A percentile compares a stretch with the other conserved stretches of the same genome.
These are phyloP conservation scores for Clusia tigrina DNA, from an alignment of 2,888 invertebrate species.

Conservation along the genomic window DNA sequence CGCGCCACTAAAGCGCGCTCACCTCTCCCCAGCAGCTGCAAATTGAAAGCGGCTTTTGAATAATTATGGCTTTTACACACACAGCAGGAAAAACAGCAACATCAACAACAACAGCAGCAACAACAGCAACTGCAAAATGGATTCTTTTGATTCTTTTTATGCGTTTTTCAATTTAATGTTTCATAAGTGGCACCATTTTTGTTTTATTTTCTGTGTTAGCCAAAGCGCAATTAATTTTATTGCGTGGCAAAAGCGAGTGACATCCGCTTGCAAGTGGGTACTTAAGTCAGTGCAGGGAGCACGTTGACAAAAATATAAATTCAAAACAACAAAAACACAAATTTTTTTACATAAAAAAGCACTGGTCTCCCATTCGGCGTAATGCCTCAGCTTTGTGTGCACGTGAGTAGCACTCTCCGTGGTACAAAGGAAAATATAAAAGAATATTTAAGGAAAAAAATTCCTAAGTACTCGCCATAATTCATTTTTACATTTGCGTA, in stretches of 20 bases:
- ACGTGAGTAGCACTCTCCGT: background rate
- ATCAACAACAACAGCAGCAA: too few relatives aligned
- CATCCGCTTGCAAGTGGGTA: constrained; percentile 29
- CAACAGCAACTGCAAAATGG: constrained; percentile 17
- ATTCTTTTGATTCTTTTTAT: constrained; percentile 33
- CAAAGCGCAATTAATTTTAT: constrained; percentile 61
- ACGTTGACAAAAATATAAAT: background rate
- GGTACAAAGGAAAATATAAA: background rate
- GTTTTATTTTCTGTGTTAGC: too few relatives aligned
- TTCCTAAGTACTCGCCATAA: background rate
- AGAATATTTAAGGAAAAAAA: background rate
- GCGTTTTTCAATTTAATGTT: constrained; percentile 1
- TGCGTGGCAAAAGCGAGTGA: constrained; percentile 51
- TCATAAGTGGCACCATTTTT: constrained; percentile 16
- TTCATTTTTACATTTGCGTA: background rate
- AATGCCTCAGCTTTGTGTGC: background rate
- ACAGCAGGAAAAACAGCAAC: constrained; percentile 23
- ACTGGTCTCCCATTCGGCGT: constrained; percentile 37
- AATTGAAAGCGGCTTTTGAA: constrained; percentile 44
- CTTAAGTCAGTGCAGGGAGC: too few relatives aligned
- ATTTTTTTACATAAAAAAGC: too few relatives aligned
- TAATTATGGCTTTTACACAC: constrained; percentile 50
- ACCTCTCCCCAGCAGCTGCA: background rate
- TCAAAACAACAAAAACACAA: background rate
- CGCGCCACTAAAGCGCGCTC: constrained; percentile 6